Evolutionary conservation across 2,113 vertebrate genomes (phyloP).

Genomic region (Paramisgurnus dabryanus): DNA sequence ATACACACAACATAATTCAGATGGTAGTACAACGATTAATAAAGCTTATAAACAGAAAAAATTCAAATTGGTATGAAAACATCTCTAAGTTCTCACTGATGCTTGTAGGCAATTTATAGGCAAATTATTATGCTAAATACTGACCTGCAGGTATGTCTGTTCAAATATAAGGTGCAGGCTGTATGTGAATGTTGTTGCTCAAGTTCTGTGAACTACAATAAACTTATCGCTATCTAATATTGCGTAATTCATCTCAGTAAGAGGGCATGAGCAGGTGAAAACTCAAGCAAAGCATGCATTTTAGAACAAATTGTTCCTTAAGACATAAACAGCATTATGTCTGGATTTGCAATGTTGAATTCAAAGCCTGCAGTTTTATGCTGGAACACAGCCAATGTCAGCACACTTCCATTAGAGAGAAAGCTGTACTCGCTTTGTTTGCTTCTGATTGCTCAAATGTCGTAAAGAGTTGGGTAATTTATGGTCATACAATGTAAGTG

Average conservation of each 20-base stretch:
- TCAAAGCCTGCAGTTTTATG: slow-evolving; percentile 26
- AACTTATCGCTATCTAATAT: neutral
- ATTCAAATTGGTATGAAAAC: too few relatives aligned
- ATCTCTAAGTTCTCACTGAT: neutral
- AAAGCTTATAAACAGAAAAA: neutral
- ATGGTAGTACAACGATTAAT: neutral
- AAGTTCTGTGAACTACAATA: slow-evolving; percentile 28
- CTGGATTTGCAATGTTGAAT: slow-evolving; percentile 29
- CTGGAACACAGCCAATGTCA: slow-evolving; percentile 39
- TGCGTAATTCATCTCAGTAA: slow-evolving; percentile 26
- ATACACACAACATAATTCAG: too few relatives aligned
- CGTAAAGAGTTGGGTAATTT: slow-evolving; percentile 39
- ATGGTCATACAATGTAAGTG: slow-evolving; percentile 33
- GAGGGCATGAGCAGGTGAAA: slow-evolving; percentile 12
- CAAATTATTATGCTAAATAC: slow-evolving; percentile 5
- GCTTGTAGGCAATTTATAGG: neutral
- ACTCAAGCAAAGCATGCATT: slow-evolving; percentile 3
- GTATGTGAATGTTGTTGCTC: slow-evolving; percentile 1
- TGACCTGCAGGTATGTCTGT: slow-evolving; percentile 35
- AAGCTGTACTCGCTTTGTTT: slow-evolving; percentile 30
- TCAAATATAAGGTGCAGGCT: neutral
- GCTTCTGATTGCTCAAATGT: slow-evolving; percentile 24
- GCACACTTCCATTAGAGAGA: slow-evolving; percentile 4
- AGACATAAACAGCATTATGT: slow-evolving; percentile 34
- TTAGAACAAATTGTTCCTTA: slow-evolving; percentile 27